Base-by-base conservation (phyloP, 2,113 vertebrate species). In the Tylochromis polylepis region DNA sequence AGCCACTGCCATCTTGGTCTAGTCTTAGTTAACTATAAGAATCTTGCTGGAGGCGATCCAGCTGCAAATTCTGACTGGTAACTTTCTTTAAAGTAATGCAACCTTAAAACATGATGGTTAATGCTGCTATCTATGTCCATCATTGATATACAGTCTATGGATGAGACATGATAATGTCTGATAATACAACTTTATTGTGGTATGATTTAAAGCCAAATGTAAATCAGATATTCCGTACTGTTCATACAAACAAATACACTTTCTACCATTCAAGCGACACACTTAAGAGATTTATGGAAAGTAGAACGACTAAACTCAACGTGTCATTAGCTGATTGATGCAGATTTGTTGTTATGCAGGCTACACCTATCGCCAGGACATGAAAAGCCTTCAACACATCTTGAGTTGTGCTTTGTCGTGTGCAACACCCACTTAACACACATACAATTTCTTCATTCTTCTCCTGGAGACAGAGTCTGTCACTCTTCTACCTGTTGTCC, bases 331-430 rank as follows among this genome's bases (percentile, higher is more conserved):
- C 16, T 89, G 89, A 91, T 85, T 86, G 84, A 87, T 60, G 79
- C 79, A 7, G 57, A 43, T 72, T 72, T 41, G 65, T 83, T 81
- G 58, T 85, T 67, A 3, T 43, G n/a, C 22, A 11, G 81, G 53
- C 67, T 60, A 38, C 87, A 90, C 90, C 90, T 91, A 87, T 91
- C 81, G 57, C 36, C 84, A 62, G 75, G 84, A 81, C 65, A 43
- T 90, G 89, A 90, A 93, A 91, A 88, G 88, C 86, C 90, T 79
- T 91, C 90, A 85, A 72, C 62, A 16, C 82, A 6, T 85, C 81
- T 79, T 11, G 86, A 85, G 51, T 36, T 0, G 51, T 2, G 51
- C 90, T 88, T 90, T 91, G 86, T 91, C 36, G 53, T 77, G 7
- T 6, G 29, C 86, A 55, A 85, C 92, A 46, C 90, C 86, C 90